Conservation (phyloP, 2,113 vertebrate species). For the Oncorhynchus clarkii region DNA sequence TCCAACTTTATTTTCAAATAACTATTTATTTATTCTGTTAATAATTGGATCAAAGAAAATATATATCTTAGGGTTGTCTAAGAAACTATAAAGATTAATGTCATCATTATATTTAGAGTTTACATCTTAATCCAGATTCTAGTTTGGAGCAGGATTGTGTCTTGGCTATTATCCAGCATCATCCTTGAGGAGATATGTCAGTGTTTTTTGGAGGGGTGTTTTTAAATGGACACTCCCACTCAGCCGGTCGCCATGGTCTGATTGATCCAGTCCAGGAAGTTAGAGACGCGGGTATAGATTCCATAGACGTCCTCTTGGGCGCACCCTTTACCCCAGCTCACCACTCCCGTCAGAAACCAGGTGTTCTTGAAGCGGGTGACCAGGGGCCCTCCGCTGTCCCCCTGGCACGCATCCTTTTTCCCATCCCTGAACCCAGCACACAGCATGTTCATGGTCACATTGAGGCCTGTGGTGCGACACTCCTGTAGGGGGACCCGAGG, state of each 20-base stretch:
- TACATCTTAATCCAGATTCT: too few species aligned
- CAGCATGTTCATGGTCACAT: constrained; percentile 88
- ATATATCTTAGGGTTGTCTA: too few species aligned
- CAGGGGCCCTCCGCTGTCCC: constrained; percentile 91
- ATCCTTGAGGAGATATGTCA: background rate
- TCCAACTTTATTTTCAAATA: too few species aligned
- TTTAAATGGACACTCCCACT: background rate
- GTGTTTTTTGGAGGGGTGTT: background rate
- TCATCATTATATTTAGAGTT: too few species aligned
- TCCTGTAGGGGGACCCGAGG: constrained; percentile 79
- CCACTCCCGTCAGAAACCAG: constrained; percentile 88
- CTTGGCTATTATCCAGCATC: background rate
- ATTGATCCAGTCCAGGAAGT: constrained; percentile 78
- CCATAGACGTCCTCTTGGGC: constrained; percentile 77
- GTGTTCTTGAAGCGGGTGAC: constrained; percentile 82
- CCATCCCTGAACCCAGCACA: constrained; percentile 81
- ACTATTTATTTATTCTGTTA: too few species aligned
- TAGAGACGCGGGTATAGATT: constrained; percentile 83
- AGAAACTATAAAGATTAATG: too few species aligned
- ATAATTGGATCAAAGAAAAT: too few species aligned
- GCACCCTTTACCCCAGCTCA: constrained; percentile 94
- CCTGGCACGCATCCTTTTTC: constrained; percentile 81
- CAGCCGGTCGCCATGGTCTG: constrained; percentile 51
- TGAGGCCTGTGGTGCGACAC: constrained; percentile 72
- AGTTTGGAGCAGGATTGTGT: too few species aligned